Conservation (phyloP, 2,797 vertebrate species). For the Propithecus deckenii region DNA sequence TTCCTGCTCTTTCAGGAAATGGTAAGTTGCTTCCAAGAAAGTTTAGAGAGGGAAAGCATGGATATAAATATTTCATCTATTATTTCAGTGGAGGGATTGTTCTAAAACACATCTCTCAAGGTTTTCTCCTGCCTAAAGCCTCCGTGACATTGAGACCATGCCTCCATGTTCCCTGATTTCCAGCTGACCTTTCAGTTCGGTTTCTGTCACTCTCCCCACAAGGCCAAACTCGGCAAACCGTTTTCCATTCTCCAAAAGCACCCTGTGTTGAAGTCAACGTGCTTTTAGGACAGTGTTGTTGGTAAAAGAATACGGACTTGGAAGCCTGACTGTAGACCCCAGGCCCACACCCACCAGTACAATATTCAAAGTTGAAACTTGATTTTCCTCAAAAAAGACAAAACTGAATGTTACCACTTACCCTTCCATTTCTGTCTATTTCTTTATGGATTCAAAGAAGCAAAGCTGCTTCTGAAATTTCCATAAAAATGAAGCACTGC, state of each 20-base stretch:
- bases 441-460: neutral
- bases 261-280: neutral
- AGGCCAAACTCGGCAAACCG: neutral
- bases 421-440: neutral
- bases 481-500: neutral
- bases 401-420: neutral
- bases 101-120: neutral
- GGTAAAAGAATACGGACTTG: neutral
- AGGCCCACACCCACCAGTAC: neutral
- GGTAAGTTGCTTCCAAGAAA: neutral
- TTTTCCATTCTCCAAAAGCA: neutral
- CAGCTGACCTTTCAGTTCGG: neutral
- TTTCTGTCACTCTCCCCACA: neutral
- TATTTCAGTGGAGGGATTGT: neutral
- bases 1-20: neutral
- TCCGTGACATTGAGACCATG: accelerated
- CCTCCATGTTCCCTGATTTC: accelerated
- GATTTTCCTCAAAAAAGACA: neutral
- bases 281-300: neutral
- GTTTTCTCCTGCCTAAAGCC: neutral
- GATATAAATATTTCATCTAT: neutral
- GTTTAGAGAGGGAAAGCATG: neutral
- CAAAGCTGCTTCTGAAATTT: neutral
- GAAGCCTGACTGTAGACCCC: neutral
- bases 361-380: neutral